A percentile compares a stretch with the other conserved stretches of the same genome.
Evolutionary conservation across 2,797 vertebrate genomes (phyloP).

Genomic region (Erethizon dorsatum): DNA sequence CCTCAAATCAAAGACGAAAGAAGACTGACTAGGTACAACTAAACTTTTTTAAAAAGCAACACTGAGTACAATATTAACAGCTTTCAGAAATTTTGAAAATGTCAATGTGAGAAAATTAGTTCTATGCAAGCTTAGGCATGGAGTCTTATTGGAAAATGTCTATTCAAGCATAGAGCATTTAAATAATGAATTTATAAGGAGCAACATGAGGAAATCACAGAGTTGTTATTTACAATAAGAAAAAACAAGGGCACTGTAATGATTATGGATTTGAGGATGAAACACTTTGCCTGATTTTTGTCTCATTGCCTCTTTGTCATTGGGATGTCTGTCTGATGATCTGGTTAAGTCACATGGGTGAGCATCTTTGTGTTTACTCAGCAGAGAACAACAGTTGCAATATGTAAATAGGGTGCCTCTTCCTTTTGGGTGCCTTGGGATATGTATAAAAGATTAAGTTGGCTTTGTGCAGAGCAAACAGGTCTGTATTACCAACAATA

Average conservation of each 20-base stretch:
- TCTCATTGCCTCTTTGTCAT: slow-evolving; percentile 80
- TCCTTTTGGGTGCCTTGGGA: slow-evolving; percentile 84
- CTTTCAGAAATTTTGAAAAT: slow-evolving; percentile 76
- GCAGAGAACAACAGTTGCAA: slow-evolving; percentile 78
- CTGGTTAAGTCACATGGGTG: slow-evolving; percentile 74
- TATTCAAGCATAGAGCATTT: slow-evolving; percentile 77
- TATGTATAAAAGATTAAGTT: slow-evolving; percentile 87
- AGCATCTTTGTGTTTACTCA: slow-evolving; percentile 84
- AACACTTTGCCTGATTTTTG: slow-evolving; percentile 72
- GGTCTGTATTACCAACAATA: slow-evolving; percentile 88
- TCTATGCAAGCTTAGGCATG: slow-evolving; percentile 74
- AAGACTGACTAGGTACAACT: neutral
- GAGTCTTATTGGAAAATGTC: slow-evolving; percentile 77
- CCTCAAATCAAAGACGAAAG: slow-evolving; percentile 69
- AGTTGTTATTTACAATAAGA: slow-evolving; percentile 79
- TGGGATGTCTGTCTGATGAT: slow-evolving; percentile 70
- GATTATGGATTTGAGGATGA: slow-evolving; percentile 75
- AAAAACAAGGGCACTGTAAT: slow-evolving; percentile 61
- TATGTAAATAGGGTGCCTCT: slow-evolving; percentile 83
- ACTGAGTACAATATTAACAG: slow-evolving; percentile 44
- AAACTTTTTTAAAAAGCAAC: slow-evolving; percentile 40
- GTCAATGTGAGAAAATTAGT: slow-evolving; percentile 80
- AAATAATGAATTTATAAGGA: slow-evolving; percentile 83
- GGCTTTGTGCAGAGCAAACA: slow-evolving; percentile 89
- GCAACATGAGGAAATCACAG: slow-evolving; percentile 75